phyloP scores from a whole-genome alignment of 2,797 vertebrate genomes.

The Cephalopachus bancanus region DNA sequence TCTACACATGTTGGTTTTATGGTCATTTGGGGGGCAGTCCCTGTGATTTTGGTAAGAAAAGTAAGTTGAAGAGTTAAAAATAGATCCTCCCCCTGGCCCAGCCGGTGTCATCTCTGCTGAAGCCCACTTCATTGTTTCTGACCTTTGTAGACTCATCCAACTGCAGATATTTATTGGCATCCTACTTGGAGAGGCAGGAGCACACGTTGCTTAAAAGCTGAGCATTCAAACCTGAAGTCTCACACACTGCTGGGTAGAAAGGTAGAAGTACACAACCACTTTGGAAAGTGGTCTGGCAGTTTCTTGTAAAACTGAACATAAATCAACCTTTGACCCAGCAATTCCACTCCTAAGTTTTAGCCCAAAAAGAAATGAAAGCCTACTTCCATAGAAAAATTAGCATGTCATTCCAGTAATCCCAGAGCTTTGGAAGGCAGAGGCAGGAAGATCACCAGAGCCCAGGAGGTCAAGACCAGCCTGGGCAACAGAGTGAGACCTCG shows the following conservation, averaged over 20 bases:
- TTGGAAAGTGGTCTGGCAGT: background rate
- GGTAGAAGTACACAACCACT: too few relatives aligned
- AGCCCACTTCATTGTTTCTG: background rate
- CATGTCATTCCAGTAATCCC: too few relatives aligned
- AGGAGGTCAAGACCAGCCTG: too few relatives aligned
- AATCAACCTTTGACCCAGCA: background rate
- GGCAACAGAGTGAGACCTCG: too few relatives aligned
- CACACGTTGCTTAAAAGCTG: background rate
- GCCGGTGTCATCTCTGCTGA: background rate
- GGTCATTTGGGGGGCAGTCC: too few relatives aligned
- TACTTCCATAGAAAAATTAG: background rate
- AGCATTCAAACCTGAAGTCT: background rate
- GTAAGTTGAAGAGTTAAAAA: background rate
- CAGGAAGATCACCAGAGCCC: too few relatives aligned
- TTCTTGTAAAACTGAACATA: background rate
- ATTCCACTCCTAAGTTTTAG: background rate
- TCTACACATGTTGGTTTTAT: background rate
- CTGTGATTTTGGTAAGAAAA: background rate
- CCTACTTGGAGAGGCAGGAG: background rate
- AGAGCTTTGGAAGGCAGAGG: too few relatives aligned
- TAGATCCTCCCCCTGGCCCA: accelerated
- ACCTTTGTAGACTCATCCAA: background rate
- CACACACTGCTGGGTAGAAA: background rate
- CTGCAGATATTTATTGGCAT: background rate
- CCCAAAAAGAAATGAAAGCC: background rate